Evolutionary conservation across 2,113 vertebrate genomes (phyloP).

Genomic region (Alouatta palliata): DNA sequence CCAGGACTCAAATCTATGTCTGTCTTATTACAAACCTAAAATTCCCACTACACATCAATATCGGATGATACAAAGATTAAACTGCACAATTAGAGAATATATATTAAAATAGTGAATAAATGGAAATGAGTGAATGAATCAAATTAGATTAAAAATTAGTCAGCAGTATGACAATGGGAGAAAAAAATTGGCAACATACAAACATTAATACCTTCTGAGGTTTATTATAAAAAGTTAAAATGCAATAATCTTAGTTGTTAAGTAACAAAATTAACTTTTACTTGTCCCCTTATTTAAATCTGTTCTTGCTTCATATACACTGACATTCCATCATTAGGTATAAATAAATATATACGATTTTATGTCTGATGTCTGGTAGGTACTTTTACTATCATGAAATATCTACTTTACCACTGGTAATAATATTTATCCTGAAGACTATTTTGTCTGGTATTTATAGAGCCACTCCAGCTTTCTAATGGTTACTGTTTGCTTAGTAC

Average conservation of each 20-base stretch:
- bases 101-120: not conserved
- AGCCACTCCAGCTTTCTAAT: not conserved
- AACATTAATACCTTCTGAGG: not conserved
- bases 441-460: not conserved
- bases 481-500: not conserved
- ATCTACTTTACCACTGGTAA: not conserved
- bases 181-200: not conserved
- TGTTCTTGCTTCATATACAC: not conserved
- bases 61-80: not conserved
- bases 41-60: not conserved
- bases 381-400: conserved; percentile 5
- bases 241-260: not conserved
- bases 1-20: not conserved
- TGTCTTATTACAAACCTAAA: not conserved
- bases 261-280: not conserved
- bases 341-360: not conserved
- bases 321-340: not conserved
- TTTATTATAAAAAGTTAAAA: conserved; percentile 23
- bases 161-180: not conserved
- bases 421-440: not conserved
- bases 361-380: not conserved
- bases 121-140: not conserved
- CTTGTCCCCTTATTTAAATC: not conserved
- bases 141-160: not conserved
- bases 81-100: not conserved